A percentile compares a stretch with the other conserved stretches of the same genome.
Evolutionary conservation across 2,797 vertebrate genomes (phyloP).

Genomic region (Acipenser oxyrinchus): DNA sequence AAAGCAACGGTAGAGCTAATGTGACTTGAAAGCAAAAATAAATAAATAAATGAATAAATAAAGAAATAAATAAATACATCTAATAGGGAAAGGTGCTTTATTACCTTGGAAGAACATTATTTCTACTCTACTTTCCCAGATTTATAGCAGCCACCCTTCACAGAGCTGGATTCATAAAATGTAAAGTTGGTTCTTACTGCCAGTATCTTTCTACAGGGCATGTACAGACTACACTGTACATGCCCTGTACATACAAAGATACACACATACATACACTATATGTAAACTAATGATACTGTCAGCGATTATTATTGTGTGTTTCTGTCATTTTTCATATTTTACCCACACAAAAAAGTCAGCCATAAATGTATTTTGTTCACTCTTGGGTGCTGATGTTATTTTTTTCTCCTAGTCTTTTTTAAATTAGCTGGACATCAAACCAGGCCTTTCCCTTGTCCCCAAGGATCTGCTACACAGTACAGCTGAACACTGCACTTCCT

Average conservation of each 20-base stretch:
- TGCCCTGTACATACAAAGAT: not conserved
- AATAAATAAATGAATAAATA: not conserved
- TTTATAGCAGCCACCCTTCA: not conserved
- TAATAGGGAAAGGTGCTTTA: not conserved
- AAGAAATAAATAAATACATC: not conserved
- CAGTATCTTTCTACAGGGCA: too few relatives aligned
- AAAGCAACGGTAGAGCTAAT: not conserved
- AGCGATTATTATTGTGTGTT: not conserved
- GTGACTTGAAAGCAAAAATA: not conserved
- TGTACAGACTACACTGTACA: too few relatives aligned
- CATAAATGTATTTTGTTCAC: too few relatives aligned
- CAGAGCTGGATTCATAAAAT: too few relatives aligned
- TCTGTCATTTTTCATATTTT: not conserved
- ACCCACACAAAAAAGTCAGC: not conserved
- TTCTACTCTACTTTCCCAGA: not conserved
- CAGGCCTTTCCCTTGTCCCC: not conserved
- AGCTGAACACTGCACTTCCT: not conserved
- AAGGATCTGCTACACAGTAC: not conserved
- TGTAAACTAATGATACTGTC: not conserved
- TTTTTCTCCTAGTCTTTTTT: not conserved
- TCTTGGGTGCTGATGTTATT: not conserved
- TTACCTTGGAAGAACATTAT: not conserved
- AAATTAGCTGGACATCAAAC: slow-evolving; percentile 9
- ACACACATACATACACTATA: not conserved
- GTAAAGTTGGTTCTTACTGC: too few relatives aligned